phyloP scores from a whole-genome alignment of 2,797 vertebrate genomes.

The Neolamprologus multifasciatus region DNA sequence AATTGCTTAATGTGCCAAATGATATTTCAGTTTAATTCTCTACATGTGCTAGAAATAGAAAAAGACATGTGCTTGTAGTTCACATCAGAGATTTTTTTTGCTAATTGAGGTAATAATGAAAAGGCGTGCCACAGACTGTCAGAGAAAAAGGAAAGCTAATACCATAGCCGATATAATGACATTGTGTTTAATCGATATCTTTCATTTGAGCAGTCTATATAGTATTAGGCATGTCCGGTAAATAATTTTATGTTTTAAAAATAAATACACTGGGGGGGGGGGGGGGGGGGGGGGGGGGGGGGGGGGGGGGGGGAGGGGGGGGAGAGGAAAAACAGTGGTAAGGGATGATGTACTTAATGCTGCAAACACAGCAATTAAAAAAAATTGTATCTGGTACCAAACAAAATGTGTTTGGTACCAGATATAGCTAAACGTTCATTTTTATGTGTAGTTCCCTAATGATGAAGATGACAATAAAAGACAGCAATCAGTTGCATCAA shows the following conservation, averaged over 20 bases:
- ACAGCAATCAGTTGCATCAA: neutral
- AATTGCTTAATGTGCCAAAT: constrained; percentile 1
- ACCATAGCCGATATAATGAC: neutral
- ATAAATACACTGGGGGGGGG: neutral
- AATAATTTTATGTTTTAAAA: neutral
- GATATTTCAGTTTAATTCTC: constrained; percentile 23
- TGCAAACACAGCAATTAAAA: neutral
- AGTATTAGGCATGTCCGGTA: neutral
- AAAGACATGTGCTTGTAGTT: neutral
- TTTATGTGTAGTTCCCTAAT: neutral
- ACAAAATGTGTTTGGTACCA: too few relatives aligned
- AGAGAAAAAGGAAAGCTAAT: neutral
- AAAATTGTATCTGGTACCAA: too few relatives aligned
- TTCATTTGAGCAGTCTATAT: neutral
- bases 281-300: too few relatives aligned
- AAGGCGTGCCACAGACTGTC: neutral
- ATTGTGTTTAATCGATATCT: neutral
- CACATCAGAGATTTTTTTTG: neutral
- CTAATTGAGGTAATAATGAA: neutral
- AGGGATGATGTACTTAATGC: neutral
- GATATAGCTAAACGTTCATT: neutral
- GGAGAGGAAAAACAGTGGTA: neutral
- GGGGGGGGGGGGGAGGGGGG: too few relatives aligned
- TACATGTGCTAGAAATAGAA: neutral
- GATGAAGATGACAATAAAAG: neutral